phyloP scores from a whole-genome alignment of 2,888 invertebrate species.

The Biston betularia region DNA sequence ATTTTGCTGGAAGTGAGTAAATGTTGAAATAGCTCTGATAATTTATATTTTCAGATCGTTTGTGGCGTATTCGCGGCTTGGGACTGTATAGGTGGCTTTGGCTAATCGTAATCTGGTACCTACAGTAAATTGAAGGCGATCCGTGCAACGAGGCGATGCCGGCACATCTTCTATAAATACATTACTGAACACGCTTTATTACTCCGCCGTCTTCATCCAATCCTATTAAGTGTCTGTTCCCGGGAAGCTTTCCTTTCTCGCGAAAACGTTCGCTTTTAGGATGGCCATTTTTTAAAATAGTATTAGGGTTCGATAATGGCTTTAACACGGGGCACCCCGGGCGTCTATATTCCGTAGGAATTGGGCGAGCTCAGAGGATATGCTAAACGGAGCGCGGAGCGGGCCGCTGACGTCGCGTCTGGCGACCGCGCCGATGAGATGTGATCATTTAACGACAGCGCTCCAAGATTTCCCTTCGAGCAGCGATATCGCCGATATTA shows the following conservation, averaged over 20 bases:
- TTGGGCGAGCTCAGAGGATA: slow-evolving; percentile 74
- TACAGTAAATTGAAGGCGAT: slow-evolving; percentile 74
- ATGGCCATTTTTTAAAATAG: slow-evolving; percentile 80
- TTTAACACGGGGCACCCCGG: slow-evolving; percentile 70
- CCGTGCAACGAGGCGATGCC: slow-evolving; percentile 65
- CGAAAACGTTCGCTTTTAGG: slow-evolving; percentile 73
- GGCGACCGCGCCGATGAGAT: slow-evolving; percentile 66
- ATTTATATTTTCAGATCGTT: slow-evolving; percentile 50
- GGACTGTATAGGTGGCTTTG: slow-evolving; percentile 45
- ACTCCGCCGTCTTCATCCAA: slow-evolving; percentile 83
- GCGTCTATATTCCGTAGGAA: slow-evolving; percentile 72
- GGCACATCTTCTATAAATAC: slow-evolving; percentile 80
- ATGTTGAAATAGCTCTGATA: slow-evolving; percentile 42
- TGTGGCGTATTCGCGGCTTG: slow-evolving; percentile 38
- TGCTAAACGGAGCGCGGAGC: slow-evolving; percentile 69
- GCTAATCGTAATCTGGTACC: slow-evolving; percentile 68
- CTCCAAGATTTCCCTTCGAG: slow-evolving; percentile 66
- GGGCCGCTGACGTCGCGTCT: slow-evolving; percentile 80
- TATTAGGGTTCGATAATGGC: slow-evolving; percentile 82
- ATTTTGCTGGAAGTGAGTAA: slow-evolving; percentile 47
- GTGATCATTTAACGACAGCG: slow-evolving; percentile 79
- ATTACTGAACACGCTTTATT: slow-evolving; percentile 84
- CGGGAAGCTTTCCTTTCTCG: slow-evolving; percentile 68
- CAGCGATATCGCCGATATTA: slow-evolving; percentile 71
- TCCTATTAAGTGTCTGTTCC: slow-evolving; percentile 82